These are phyloP conservation scores for Pogonocherus hispidulus DNA, from an alignment of 2,888 invertebrate species.

Conservation along the genomic window DNA sequence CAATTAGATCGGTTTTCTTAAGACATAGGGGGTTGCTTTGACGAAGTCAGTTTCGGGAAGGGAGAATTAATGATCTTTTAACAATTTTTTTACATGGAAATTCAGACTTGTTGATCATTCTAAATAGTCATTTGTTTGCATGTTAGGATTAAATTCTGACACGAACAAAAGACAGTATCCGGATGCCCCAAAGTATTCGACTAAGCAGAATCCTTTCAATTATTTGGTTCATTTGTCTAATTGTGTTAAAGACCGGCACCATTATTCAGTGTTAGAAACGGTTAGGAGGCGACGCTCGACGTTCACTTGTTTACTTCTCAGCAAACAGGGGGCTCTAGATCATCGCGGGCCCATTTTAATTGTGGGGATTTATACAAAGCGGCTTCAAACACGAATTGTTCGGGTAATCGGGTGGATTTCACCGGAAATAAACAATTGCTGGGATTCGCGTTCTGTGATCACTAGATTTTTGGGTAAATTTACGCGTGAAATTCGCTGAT, in stretches of 20 bases:
- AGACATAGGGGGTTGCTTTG: background rate
- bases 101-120: too few species aligned
- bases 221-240: conserved; percentile 49
- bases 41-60: background rate
- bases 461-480: conserved; percentile 1
- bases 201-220: conserved; percentile 41
- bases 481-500: too few species aligned
- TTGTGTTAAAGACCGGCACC: conserved; percentile 36
- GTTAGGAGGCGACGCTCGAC: conserved; percentile 24
- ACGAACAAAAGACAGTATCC: too few species aligned
- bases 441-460: conserved; percentile 60
- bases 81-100: too few species aligned
- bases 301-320: background rate
- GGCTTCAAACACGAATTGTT: conserved; percentile 49
- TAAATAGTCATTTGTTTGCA: too few species aligned
- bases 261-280: conserved; percentile 43
- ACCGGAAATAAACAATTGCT: conserved; percentile 66
- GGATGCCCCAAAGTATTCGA: too few species aligned
- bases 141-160: too few species aligned
- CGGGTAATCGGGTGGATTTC: conserved; percentile 63
- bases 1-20: conserved; percentile 26
- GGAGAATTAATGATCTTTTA: background rate
- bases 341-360: conserved; percentile 59
- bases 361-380: conserved; percentile 64
- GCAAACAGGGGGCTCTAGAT: conserved; percentile 12